A percentile compares a stretch with the other conserved stretches of the same genome.
These are phyloP conservation scores for Paramisgurnus dabryanus DNA, from an alignment of 2,113 vertebrate genomes.

Conservation along the genomic window DNA sequence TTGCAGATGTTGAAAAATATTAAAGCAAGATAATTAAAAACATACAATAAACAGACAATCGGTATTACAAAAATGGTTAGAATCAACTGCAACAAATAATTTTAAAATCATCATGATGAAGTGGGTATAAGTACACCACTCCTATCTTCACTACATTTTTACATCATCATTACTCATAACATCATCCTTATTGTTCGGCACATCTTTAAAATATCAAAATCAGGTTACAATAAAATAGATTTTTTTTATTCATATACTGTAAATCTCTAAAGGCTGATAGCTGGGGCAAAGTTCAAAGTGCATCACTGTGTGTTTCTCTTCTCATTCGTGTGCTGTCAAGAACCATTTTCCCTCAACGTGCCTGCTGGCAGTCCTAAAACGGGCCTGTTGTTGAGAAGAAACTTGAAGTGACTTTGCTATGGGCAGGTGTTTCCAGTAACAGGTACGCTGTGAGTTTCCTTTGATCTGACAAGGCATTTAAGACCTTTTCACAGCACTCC, in stretches of 20 bases:
- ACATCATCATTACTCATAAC: no score
- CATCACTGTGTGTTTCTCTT: constrained; percentile 54
- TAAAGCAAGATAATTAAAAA: no score
- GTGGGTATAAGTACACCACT: no score
- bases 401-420: constrained; percentile 57
- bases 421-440: constrained; percentile 62
- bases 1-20: not conserved
- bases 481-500: constrained; percentile 59
- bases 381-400: constrained; percentile 25
- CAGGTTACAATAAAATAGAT: not conserved
- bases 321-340: constrained; percentile 61
- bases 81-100: no score
- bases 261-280: constrained; percentile 49
- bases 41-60: not conserved
- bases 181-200: not conserved
- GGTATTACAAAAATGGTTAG: no score
- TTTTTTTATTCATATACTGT: constrained; percentile 50
- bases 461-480: constrained; percentile 68
- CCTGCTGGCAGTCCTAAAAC: constrained; percentile 45
- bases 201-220: not conserved
- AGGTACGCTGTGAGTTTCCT: constrained; percentile 61
- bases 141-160: no score
- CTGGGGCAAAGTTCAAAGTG: constrained; percentile 49
- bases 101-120: not conserved
- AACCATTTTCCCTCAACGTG: constrained; percentile 50